Evolutionary conservation across 2,113 vertebrate species (phyloP), one percentile per base, ranked within the genome.

Genomic region (Pavo muticus): DNA sequence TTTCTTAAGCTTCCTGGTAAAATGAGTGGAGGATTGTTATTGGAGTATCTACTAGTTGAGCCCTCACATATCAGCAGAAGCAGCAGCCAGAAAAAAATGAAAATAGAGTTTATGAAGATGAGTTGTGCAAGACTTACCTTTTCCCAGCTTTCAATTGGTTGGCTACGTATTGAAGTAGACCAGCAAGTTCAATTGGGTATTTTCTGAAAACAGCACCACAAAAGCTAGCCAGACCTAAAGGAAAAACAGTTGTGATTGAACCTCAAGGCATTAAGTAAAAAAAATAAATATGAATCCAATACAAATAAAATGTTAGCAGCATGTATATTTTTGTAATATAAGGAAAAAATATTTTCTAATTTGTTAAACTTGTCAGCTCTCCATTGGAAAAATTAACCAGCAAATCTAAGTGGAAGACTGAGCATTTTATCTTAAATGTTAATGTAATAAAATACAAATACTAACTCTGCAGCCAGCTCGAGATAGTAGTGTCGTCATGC

Each of bases 101-200:
- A 73, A 39, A 20, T 0, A 5, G 6, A 52, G 6, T 57, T 69
- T n/a, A 14, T 16, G 40, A 64, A 42, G 30, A 64, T 30, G 25
- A 69, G 10, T 8, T 84, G 90, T 78, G 48, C 69, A 63, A 91
- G 35, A 96, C 95, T 97, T 97, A 98, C 99, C 99, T 99, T 97
- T 99, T 99, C 52, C 99, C 99, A 89, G 99, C 99, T 94, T 99
- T 99, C 68, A 99, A 98, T 90, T 99, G 99, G 97, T 99, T 99
- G 96, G 99, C 99, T 57, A 99, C 99, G 91, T 99, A 99, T 85
- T 99, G 99, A 91, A 99, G 98, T 45, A 99, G 98, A 56, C 99
- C 99, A 78, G 99, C 99, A 93, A 99, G 98, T 97, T 99, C 99
- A 84, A 99, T 99, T 3, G 99, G 99, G 94, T 99, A 99, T 97